Base-by-base conservation (phyloP, 2,113 vertebrate species). In the Psittacula cyanocephala region DNA sequence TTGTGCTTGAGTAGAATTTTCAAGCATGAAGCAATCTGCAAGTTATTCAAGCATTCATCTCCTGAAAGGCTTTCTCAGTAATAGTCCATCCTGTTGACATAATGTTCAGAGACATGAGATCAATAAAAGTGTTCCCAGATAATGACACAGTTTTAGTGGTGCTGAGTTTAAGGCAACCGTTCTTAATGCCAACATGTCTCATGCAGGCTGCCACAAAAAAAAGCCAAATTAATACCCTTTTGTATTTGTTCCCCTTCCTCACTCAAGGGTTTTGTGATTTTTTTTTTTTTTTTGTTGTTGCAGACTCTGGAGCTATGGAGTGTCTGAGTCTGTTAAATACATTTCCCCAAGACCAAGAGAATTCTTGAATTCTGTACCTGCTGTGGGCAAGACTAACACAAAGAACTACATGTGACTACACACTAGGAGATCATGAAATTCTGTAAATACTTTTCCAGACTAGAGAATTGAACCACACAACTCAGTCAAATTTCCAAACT, bases 361-460 rank as follows among this genome's bases (percentile, higher is more conserved):
- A 88, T 89, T 63, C 82, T 89, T 81, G 69, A 96, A 81, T 37
- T 37, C 52, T 78, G 92, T 95, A 93, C 93, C 93, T 96, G 96
- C 88, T 92, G 83, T 69, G 72, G 90, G 95, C 90, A 97, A 92
- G 20, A 46, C 90, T 91, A 93, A 88, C 47, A 92, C 80, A 94
- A 94, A 96, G 77, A 90, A 81, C 50, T 88, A 68, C 88, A 75
- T 33, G 46, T 71, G 68, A 86, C 92, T 88, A 74, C 17, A 78
- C 47, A 33, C 72, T 28, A 79, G 80, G 88, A 95, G 69, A 91
- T 86, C 50, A 94, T 97, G 93, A 93, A 86, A 96, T 78, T 91
- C 79, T 87, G 63, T 92, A 96, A 97, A 95, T 93, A 80, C 91
- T 97, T 97, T 96, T 96, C 95, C 96, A 97, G 96, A 95, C 84